phyloP scores from a whole-genome alignment of 1,140 invertebrate genomes.

The Sinonovacula constricta region DNA sequence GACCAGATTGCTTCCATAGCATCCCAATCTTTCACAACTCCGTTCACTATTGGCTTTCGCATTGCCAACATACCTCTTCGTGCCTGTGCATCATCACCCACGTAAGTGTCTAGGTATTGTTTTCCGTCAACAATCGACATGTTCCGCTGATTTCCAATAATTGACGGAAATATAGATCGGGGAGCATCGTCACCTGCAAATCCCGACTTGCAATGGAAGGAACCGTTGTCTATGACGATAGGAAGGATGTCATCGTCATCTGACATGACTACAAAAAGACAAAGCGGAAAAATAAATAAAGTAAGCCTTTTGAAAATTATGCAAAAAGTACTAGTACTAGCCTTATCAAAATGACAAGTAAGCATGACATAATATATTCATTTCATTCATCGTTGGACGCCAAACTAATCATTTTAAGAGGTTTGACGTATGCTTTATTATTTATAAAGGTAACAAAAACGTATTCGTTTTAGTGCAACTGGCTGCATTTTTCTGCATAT shows the following conservation, averaged over 20 bases:
- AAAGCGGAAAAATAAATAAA: too few species aligned
- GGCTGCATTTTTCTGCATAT: too few species aligned
- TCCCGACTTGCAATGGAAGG: background rate
- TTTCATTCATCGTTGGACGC: too few species aligned
- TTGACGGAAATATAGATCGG: background rate
- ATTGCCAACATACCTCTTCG: background rate
- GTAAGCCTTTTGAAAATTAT: too few species aligned
- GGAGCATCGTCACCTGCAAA: background rate
- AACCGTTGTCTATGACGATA: background rate
- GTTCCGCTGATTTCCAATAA: background rate
- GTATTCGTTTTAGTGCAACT: too few species aligned
- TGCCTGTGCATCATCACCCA: background rate
- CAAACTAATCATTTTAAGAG: too few species aligned
- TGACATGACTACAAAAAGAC: background rate
- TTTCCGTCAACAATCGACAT: background rate
- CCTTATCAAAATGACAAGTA: too few species aligned
- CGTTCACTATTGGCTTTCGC: background rate
- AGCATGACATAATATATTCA: too few species aligned
- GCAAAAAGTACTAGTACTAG: too few species aligned
- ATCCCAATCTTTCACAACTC: background rate
- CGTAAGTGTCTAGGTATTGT: background rate
- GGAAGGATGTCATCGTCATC: background rate
- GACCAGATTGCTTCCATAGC: background rate
- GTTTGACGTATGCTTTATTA: too few species aligned
- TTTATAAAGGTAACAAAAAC: too few species aligned